phyloP scores from a whole-genome alignment of 2,797 vertebrate species.

The Spinibarbus caldwelli region DNA sequence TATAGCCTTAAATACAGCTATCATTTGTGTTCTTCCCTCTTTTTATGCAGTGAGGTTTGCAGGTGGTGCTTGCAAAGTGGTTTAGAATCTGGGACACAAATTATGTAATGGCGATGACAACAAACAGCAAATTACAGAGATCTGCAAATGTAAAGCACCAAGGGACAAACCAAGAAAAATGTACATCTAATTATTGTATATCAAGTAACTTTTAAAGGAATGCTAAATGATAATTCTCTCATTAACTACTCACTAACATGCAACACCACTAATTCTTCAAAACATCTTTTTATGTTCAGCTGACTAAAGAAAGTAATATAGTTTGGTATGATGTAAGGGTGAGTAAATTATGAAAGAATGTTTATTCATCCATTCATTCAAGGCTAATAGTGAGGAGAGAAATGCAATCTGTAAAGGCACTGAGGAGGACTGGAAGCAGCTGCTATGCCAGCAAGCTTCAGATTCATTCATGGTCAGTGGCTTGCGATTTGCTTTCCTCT shows the following conservation, averaged over 20 bases:
- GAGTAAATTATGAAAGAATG: not conserved
- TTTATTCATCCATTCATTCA: constrained; percentile 3
- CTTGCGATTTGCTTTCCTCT: constrained; percentile 50
- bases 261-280: too few relatives aligned
- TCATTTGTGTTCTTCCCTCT: not conserved
- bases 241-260: not conserved
- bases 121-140: not conserved
- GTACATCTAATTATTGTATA: too few relatives aligned
- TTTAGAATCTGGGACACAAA: not conserved
- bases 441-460: constrained; percentile 62
- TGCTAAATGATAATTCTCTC: too few relatives aligned
- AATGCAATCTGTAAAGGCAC: constrained; percentile 70
- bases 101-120: not conserved
- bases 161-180: not conserved
- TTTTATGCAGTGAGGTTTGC: constrained; percentile 1
- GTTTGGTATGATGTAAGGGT: not conserved
- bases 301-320: not conserved
- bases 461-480: constrained; percentile 61
- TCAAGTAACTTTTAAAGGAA: not conserved
- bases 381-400: constrained; percentile 59
- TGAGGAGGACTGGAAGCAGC: constrained; percentile 67
- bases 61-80: constrained; percentile 16
- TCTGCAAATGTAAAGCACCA: not conserved
- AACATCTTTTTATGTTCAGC: not conserved
- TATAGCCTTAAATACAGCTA: constrained; percentile 22